Percentiles rank a stretch among this genome's conserved stretches.
phyloP scores from a whole-genome alignment of 92 coral and sea anemone genomes.

The Actinernus sp. region DNA sequence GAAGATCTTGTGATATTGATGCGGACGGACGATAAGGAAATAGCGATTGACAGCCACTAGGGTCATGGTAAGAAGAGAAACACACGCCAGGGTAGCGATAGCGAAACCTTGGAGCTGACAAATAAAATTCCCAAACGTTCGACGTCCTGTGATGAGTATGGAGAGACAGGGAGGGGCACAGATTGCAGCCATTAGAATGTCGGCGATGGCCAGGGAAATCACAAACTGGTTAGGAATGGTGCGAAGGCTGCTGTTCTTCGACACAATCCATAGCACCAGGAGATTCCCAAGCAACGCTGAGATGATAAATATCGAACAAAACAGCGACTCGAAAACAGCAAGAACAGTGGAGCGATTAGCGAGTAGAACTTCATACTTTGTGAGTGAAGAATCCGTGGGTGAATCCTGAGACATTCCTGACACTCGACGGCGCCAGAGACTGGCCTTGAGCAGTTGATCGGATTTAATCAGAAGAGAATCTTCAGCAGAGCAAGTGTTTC shows the following conservation, averaged over 20 bases:
- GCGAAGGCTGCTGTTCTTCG: constrained; percentile 63
- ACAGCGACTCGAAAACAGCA: constrained; percentile 41
- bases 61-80: constrained; percentile 74
- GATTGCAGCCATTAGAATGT: constrained; percentile 67
- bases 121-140: constrained; percentile 76
- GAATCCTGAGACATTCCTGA: no score
- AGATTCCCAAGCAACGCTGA: constrained; percentile 67
- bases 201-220: constrained; percentile 64
- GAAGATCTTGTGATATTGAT: constrained; percentile 54
- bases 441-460: no score
- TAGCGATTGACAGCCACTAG: constrained; percentile 80
- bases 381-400: constrained; percentile 36
- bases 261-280: constrained; percentile 78
- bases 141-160: constrained; percentile 64
- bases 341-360: constrained; percentile 41
- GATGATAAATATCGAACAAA: constrained; percentile 46
- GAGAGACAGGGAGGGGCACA: constrained; percentile 80
- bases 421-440: no score
- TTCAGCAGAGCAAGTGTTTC: no score
- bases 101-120: constrained; percentile 80
- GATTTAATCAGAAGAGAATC: no score
- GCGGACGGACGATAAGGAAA: constrained; percentile 82
- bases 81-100: constrained; percentile 70
- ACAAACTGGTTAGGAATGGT: constrained; percentile 78
- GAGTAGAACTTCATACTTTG: constrained; percentile 42